Conservation (phyloP, 64 coral and sea anemone species). For the Anthopleura sola region DNA sequence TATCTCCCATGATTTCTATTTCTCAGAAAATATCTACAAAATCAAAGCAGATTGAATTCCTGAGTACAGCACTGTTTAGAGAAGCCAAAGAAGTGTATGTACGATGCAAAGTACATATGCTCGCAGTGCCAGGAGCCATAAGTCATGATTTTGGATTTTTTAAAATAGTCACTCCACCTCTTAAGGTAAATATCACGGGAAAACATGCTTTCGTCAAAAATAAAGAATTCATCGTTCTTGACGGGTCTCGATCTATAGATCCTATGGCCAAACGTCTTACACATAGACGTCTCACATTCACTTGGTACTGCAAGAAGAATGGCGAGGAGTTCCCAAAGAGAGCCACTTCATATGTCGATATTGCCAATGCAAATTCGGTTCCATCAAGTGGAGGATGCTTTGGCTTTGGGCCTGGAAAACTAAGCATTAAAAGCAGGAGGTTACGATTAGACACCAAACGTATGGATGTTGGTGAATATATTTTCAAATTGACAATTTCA, state of each 20-base stretch:
- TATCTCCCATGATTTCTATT: not conserved
- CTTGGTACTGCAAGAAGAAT: conserved; percentile 36
- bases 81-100: conserved; percentile 5
- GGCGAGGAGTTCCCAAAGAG: not conserved
- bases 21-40: not conserved
- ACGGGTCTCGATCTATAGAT: conserved; percentile 13
- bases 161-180: conserved; percentile 17
- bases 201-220: not conserved
- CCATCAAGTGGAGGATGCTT: not conserved
- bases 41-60: not conserved
- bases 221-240: conserved; percentile 7
- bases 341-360: not conserved
- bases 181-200: conserved; percentile 31
- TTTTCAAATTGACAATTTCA: conserved; percentile 27
- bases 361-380: not conserved
- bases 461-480: conserved; percentile 23
- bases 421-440: not conserved
- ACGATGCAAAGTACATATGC: conserved; percentile 22
- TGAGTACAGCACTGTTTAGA: not conserved
- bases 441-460: not conserved
- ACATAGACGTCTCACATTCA: not conserved
- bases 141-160: conserved; percentile 31
- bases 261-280: not conserved
- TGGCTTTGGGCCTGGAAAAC: conserved; percentile 30
- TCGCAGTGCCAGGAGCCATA: not conserved